These are phyloP conservation scores for Serinus canaria DNA, from an alignment of 2,113 vertebrate genomes.

Conservation along the genomic window DNA sequence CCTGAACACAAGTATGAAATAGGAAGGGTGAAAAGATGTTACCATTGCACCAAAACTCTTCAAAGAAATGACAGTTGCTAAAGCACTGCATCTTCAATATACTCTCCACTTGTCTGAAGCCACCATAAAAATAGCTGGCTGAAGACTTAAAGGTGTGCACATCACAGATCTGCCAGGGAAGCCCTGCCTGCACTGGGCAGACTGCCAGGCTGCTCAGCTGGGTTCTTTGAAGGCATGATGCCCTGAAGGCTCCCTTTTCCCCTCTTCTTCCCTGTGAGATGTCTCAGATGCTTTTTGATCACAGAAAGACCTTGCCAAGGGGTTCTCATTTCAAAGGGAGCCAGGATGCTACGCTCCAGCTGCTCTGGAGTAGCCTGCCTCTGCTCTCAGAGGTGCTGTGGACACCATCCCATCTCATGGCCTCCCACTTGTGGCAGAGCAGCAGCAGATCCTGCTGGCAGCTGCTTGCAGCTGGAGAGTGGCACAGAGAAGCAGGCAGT, in stretches of 20 bases:
- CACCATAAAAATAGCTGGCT: not conserved
- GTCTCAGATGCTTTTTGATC: constrained; percentile 7
- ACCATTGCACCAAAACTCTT: not conserved
- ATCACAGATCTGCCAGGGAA: not conserved
- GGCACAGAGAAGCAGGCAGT: accelerated
- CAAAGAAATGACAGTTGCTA: not conserved
- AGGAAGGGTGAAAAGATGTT: not conserved
- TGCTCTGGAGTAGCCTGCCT: not conserved
- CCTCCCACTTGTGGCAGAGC: not conserved
- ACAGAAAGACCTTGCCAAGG: not conserved
- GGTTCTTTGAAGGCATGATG: not conserved
- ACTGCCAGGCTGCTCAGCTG: not conserved
- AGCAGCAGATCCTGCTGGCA: not conserved
- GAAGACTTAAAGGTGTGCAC: not conserved
- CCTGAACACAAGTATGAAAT: not conserved
- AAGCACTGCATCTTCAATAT: not conserved
- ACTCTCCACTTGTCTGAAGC: not conserved
- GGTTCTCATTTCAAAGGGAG: not conserved
- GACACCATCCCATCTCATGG: not conserved
- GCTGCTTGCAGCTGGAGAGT: not conserved
- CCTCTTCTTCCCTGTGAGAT: not conserved
- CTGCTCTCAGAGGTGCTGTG: not conserved
- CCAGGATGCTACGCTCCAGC: not conserved
- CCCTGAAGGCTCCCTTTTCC: not conserved
- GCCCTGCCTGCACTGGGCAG: not conserved